Percentiles rank a stretch among this genome's conserved stretches.
Conservation (phyloP, 2,888 invertebrate species). For the Scaptodrosophila latifasciaeformis region DNA sequence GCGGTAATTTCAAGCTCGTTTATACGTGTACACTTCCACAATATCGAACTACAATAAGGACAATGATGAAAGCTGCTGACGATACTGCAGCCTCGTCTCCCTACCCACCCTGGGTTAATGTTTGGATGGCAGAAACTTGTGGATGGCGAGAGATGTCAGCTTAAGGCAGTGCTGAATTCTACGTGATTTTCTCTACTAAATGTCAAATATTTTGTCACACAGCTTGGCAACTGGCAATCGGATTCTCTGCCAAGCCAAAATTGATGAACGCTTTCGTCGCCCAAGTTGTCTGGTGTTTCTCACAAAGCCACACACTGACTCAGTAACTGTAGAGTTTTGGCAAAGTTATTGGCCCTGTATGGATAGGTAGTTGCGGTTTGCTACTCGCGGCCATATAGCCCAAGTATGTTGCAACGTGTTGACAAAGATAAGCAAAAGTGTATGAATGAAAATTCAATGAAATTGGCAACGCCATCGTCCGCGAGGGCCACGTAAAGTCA, state of each 20-base stretch:
- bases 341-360: no score
- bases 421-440: no score
- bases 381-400: no score
- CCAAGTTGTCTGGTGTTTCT: no score
- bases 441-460: no score
- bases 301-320: no score
- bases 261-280: neutral
- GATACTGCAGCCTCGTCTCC: neutral
- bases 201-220: slow-evolving; percentile 62
- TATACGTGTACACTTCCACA: slow-evolving; percentile 29
- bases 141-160: no score
- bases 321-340: no score
- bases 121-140: neutral
- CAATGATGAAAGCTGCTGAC: neutral
- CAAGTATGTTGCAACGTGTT: no score
- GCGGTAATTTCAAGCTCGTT: slow-evolving; percentile 62
- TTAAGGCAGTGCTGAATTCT: slow-evolving; percentile 39
- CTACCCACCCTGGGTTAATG: no score
- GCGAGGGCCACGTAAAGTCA: slow-evolving; percentile 52
- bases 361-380: no score
- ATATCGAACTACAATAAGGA: slow-evolving; percentile 3
- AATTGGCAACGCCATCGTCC: no score
- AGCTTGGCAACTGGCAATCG: neutral
- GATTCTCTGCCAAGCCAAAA: neutral
- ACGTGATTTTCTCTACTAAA: slow-evolving; percentile 63